Base-by-base conservation (phyloP, 2,888 invertebrate species). In the Pandemis cinnamomeana region DNA sequence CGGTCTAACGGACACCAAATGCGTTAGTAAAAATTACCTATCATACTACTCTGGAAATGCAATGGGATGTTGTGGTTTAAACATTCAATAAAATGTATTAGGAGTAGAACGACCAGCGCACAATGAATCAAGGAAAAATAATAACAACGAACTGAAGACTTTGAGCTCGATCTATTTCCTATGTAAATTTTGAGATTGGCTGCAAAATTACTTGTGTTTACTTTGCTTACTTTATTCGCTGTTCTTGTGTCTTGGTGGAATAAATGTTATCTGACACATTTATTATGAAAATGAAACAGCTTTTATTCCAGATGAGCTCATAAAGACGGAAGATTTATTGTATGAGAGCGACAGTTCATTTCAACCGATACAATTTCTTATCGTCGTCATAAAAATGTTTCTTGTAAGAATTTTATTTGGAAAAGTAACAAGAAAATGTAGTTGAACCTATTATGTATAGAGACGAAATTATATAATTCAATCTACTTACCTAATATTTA, bases 251-350 rank as follows among this genome's bases (percentile, higher is more conserved):
- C 20, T 60, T 46, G 53, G 27, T 15, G 53, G 15, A 74, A 64
- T 73, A 70, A 66, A 74, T 74, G 53, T 71, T 67, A 70, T 70
- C 70, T 53, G 60, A 46, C 64, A 74, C 61, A 74, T 71, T 71
- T 74, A 61, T 74, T 73, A 71, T 61, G 74, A 67, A 74, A 67
- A 74, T 67, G 71, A 74, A 74, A 60, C 61, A 55, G 71, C 74
- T 71, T 70, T 73, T 74, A 74, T 74, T 71, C 61, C 41, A 62
- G 61, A 67, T 61, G 64, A 61, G 61, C 46, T 64, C 60, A 74
- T 74, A 74, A 74, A 70, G 60, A 53, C 53, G 41, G 64, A 73
- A 74, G 74, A 74, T 74, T 74, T 74, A 74, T 71, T 66, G 74
- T 62, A 55, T 71, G 70, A 36, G 66, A 53, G 44, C 53, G 74